Conservation (phyloP, 2,797 vertebrate genomes). For the Chaunax sp. region DNA sequence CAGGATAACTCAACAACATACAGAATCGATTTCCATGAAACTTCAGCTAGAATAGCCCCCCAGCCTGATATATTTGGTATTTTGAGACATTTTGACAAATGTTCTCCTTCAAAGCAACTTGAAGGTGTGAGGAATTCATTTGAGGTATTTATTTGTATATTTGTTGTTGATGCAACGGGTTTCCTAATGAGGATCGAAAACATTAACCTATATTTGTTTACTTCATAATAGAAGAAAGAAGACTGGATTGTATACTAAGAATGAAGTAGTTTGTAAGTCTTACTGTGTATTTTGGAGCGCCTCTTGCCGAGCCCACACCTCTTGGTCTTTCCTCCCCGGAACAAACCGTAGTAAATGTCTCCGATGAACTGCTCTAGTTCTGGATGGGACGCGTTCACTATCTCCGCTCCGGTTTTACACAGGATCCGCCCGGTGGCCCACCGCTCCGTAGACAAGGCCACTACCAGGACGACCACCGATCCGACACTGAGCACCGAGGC, state of each 20-base stretch:
- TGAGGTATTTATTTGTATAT: too few species aligned
- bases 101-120: too few species aligned
- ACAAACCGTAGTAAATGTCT: constrained; percentile 93
- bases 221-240: too few species aligned
- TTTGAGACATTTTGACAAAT: too few species aligned
- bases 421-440: constrained; percentile 93
- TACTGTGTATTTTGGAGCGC: constrained; percentile 91
- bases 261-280: constrained; percentile 68
- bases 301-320: constrained; percentile 92
- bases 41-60: too few species aligned
- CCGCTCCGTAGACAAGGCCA: constrained; percentile 88
- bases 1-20: too few species aligned
- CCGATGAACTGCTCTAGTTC: constrained; percentile 94
- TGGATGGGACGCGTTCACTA: constrained; percentile 93
- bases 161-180: background rate
- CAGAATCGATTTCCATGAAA: too few species aligned
- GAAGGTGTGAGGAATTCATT: too few species aligned
- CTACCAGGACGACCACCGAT: constrained; percentile 87
- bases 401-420: constrained; percentile 94
- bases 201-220: too few species aligned
- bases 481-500: constrained; percentile 87
- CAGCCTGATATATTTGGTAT: too few species aligned
- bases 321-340: constrained; percentile 90
- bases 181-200: too few species aligned
- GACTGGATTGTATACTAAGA: too few species aligned